Conservation (phyloP, 2,888 invertebrate genomes). For the Entomobrya multifasciata region DNA sequence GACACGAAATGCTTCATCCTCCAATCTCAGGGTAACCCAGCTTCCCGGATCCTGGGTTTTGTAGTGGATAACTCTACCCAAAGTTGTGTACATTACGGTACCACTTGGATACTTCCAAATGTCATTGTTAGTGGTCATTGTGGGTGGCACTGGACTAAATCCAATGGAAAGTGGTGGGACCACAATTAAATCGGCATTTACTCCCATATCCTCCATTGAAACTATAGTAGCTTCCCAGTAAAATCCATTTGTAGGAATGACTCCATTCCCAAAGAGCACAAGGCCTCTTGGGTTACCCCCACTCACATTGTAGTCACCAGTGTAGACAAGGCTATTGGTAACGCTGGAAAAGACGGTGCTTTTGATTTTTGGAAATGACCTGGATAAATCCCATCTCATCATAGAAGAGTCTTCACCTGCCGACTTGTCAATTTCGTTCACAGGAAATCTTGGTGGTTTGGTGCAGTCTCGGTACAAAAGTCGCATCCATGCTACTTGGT, state of each 20-base stretch:
- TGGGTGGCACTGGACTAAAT: constrained; percentile 42
- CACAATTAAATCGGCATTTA: constrained; percentile 57
- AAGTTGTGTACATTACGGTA: constrained; percentile 79
- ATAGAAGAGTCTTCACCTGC: neutral
- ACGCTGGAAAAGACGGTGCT: constrained; percentile 81
- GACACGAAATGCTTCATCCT: constrained; percentile 80
- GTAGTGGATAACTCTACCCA: constrained; percentile 82
- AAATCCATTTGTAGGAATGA: constrained; percentile 79
- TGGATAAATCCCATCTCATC: constrained; percentile 80
- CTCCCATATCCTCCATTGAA: constrained; percentile 62
- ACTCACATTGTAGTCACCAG: constrained; percentile 81
- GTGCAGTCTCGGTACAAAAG: constrained; percentile 82
- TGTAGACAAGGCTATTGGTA: constrained; percentile 81
- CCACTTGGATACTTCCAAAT: constrained; percentile 73
- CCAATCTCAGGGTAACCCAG: constrained; percentile 81
- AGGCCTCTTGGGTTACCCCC: constrained; percentile 81
- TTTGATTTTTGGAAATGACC: constrained; percentile 81
- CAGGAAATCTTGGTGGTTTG: constrained; percentile 81
- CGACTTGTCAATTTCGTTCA: constrained; percentile 79
- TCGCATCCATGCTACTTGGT: constrained; percentile 81
- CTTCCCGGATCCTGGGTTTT: constrained; percentile 81
- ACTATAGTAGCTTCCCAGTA: constrained; percentile 72
- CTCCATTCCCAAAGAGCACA: constrained; percentile 81
- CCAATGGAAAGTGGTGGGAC: constrained; percentile 72
- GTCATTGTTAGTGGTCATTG: constrained; percentile 16